Evolutionary conservation across 2,888 invertebrate species (phyloP), one percentile per base, ranked within the genome.

Genomic region (Nomada hirtipes): DNA sequence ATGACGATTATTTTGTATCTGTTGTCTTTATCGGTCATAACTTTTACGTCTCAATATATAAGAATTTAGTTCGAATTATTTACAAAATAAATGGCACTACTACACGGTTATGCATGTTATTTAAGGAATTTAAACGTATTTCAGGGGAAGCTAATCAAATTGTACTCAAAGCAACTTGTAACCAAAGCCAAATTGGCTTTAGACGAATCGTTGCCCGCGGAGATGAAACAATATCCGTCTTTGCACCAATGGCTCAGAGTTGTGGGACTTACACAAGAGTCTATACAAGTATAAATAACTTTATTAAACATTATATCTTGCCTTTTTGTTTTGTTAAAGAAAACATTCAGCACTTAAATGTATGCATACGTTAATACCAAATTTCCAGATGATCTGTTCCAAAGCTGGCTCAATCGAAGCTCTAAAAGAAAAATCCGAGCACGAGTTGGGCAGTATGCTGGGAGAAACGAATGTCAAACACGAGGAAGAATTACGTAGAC

Each of bases 221-320:
- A 96, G 91, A 95, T 96, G 90, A 95, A 95, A 75, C 96, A 97
- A 82, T 96, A 97, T 88, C 98, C 98, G 44, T 97, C 97, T 72
- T 94, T 98, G 83, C 96, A 96, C 88, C 98, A 98, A 94, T 99
- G 99, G 99, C 95, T 99, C 72, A 96, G 97, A 85, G 98, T 99
- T 29, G 98, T 99, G 26, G 99, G 98, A 52, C 95, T 98, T 75
- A 95, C 96, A 70, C 95, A 95, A 68, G 96, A 96, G 87, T 96
- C 97, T 59, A 96, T 97, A 86, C 95, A 96, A 95, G 97, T 96
- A 9, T 92, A 59, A 63, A 67, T 18, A 42, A 50, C 15, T 11
- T 64, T 52, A 53, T 64, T 1, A n/a, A n/a, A 44, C 13, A n/a
- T 26, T 52, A 47, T 4, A 4, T 50, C n/a, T 36, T 36, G 2